Evolutionary conservation across 2,113 vertebrate genomes (phyloP), one percentile per base, ranked within the genome.

Genomic region (Halichoeres trimaculatus): DNA sequence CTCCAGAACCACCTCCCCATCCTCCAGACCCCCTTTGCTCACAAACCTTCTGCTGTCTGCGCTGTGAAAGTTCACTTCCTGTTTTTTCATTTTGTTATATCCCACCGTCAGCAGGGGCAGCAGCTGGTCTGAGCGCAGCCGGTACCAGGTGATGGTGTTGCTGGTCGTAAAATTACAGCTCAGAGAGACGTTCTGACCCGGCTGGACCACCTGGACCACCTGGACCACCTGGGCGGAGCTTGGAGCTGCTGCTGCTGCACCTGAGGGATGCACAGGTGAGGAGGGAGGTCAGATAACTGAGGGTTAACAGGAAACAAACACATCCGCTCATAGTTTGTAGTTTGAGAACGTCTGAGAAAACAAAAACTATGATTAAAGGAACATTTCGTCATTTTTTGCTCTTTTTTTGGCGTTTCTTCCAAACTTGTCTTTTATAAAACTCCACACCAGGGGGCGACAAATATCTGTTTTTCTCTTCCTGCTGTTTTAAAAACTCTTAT

Each of bases 41-140:
- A 0, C 3, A 2, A 78, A 0, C 8, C 6, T 65, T 2, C 1
- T 2, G 2, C 0, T 1, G 2, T 62, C 23, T 1, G 3, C 2
- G 0, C 1, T 0, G 60, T 78, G 55, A 1, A 4, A 0, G 6
- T 2, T 0, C 0, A 9, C 23, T 0, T 0, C 3, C 0, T 0
- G 17, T 7, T 0, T 0, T 0, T 0, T 3, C 0, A 48, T 0
- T 1, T 0, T 36, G 0, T 0, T 3, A 0, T 0, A 0, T 0
- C 0, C 2, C 0, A 77, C 35, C 0, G 54, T 78, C 9, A 90
- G 60, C 74, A 91, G 77, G 7, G 81, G 74, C 45, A 0, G 63
- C 43, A 85, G 59, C 63, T 55, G 61, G 0, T 85, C 73, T 0
- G 76, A 74, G 13, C 17, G 61, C 45, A 91, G 24, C 4, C 4